Evolutionary conservation across 1,140 invertebrate species (phyloP), one percentile per base, ranked within the genome.

Genomic region (Xylocopa sonorina): DNA sequence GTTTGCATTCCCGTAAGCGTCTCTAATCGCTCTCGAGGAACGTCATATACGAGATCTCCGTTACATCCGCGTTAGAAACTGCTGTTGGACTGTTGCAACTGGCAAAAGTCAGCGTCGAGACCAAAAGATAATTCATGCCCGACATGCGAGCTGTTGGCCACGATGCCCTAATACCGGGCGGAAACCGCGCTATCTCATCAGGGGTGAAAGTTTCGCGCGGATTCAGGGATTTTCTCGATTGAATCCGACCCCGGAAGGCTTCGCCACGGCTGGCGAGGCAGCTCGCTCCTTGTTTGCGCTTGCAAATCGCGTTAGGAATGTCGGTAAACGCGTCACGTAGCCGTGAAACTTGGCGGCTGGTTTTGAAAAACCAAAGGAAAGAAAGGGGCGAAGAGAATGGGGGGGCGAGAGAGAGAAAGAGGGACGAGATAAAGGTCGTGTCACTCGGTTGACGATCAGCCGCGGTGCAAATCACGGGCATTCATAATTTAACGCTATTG

Each of bases 401-500:
- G 2, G 16, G 58, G 48, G 53, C 6, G 27, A 9, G 2, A n/a
- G 58, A 58, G 53, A 12, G 27, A 63, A 21, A 2, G 21, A 12
- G n/a, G 21, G n/a, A n/a, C n/a, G n/a, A 18, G 38, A 55, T 21
- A n/a, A 43, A 10, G 18, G 60, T 7, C 24, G 38, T 51, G 32
- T 76, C 60, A 27, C n/a, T 18, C 41, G 50, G 21, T 51, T 48
- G 74, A 68, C 73, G 67, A 76, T 80, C 71, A 78, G 32, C 46
- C 68, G 14, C 32, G 46, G 73, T 78, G 57, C 27, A 72, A 78
- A 78, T 73, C 51, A 78, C 57, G 76, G 48, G 76, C 55, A 78
- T 78, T 78, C 76, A 78, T 78, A 73, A 78, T 53, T 78, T 73
- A 78, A 78, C 67, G 68, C 76, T 78, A 78, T 62, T 63, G 58